phyloP scores from a whole-genome alignment of 1,140 invertebrate species.

The Cyclina sinensis region DNA sequence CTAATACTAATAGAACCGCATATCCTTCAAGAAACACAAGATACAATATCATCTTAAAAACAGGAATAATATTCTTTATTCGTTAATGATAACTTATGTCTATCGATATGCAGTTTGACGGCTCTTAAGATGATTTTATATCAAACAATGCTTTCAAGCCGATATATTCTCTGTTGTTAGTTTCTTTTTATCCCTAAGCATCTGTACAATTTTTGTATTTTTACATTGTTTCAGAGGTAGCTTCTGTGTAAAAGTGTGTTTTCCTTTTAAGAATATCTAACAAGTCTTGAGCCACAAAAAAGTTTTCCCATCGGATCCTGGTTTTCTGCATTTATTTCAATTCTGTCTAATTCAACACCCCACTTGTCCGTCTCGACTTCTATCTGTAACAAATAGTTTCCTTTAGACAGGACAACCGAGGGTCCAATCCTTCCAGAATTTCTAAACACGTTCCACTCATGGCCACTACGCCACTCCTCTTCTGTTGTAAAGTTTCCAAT shows the following conservation, averaged over 20 bases:
- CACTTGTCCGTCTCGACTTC: slow-evolving; percentile 54
- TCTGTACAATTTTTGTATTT: too few relatives aligned
- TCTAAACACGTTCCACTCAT: slow-evolving; percentile 62
- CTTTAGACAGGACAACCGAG: neutral
- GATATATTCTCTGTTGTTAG: too few relatives aligned
- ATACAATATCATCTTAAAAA: too few relatives aligned
- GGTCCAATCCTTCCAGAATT: slow-evolving; percentile 37
- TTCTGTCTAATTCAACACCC: slow-evolving; percentile 62
- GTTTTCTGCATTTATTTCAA: slow-evolving; percentile 54
- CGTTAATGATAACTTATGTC: too few relatives aligned
- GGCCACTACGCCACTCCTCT: slow-evolving; percentile 46
- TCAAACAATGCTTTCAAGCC: too few relatives aligned
- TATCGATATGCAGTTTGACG: too few relatives aligned
- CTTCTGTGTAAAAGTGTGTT: too few relatives aligned
- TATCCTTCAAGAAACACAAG: too few relatives aligned
- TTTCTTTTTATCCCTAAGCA: too few relatives aligned
- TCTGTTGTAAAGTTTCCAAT: slow-evolving; percentile 50
- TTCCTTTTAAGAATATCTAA: neutral
- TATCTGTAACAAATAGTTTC: slow-evolving; percentile 24
- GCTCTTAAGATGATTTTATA: too few relatives aligned
- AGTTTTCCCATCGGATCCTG: slow-evolving; percentile 38
- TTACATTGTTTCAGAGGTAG: neutral
- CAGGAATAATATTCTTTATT: too few relatives aligned
- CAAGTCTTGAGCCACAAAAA: slow-evolving; percentile 30
- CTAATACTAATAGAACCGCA: too few relatives aligned